These are phyloP conservation scores for Heteronetta atricapilla DNA, from an alignment of 2,113 vertebrate genomes.

Conservation along the genomic window DNA sequence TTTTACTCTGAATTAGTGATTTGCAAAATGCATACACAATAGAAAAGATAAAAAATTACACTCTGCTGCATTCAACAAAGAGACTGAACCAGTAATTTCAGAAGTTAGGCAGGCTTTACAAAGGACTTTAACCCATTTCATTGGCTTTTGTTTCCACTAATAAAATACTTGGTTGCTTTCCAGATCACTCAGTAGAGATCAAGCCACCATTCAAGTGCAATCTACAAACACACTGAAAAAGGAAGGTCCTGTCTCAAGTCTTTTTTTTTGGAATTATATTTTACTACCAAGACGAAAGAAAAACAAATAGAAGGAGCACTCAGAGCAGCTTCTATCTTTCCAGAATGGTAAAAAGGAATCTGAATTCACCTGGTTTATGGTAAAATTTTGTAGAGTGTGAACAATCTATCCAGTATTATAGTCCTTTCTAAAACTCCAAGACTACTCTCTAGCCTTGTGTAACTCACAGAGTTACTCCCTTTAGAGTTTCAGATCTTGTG, in stretches of 20 bases:
- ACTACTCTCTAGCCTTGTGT: neutral
- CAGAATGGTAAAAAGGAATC: neutral
- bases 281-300: neutral
- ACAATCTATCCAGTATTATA: neutral
- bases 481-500: neutral
- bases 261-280: neutral
- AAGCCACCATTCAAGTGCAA: conserved; percentile 15
- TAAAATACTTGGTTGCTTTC: conserved; percentile 18
- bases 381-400: neutral
- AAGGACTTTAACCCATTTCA: conserved; percentile 13
- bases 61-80: neutral
- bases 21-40: neutral
- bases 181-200: conserved; percentile 12
- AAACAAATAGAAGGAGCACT: neutral
- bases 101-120: neutral
- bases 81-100: neutral
- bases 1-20: neutral
- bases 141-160: conserved; percentile 16
- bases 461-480: neutral
- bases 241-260: neutral
- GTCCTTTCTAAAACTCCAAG: neutral
- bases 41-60: neutral
- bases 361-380: neutral
- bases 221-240: neutral
- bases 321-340: neutral